These are phyloP conservation scores for Eucidaris tribuloides DNA, from an alignment of 35 echinoderm and acorn worm genomes.

Conservation along the genomic window DNA sequence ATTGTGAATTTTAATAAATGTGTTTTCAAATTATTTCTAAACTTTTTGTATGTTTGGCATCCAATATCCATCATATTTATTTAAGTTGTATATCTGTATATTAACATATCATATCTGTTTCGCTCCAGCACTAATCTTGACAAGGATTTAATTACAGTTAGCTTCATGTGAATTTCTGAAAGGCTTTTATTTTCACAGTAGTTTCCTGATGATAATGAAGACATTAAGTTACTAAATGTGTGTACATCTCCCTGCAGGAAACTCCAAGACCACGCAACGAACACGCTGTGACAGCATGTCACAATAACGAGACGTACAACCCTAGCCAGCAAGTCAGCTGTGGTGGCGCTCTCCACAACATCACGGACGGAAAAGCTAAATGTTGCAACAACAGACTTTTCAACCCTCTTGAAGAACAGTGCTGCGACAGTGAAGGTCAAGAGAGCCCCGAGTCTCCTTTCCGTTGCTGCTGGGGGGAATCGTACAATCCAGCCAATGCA, in stretches of 20 bases:
- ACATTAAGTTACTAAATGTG: too few relatives aligned
- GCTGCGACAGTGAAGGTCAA: background rate
- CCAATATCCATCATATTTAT: too few relatives aligned
- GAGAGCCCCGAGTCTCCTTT: conserved; percentile 6
- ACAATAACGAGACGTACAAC: background rate
- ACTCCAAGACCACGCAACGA: background rate
- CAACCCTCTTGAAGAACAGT: background rate
- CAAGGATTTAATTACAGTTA: too few relatives aligned
- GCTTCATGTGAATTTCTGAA: background rate
- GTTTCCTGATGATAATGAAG: too few relatives aligned
- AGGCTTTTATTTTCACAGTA: background rate
- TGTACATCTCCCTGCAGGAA: background rate
- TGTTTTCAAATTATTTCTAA: too few relatives aligned
- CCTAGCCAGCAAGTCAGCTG: background rate
- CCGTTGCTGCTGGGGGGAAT: background rate
- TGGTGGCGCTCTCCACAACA: background rate
- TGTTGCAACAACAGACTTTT: background rate
- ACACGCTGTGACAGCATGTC: background rate
- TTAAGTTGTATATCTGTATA: too few relatives aligned
- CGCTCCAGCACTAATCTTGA: too few relatives aligned
- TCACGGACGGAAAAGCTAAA: background rate
- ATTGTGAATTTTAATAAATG: too few relatives aligned
- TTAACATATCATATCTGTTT: too few relatives aligned
- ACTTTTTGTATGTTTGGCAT: too few relatives aligned
- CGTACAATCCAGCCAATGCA: background rate